Conservation (phyloP, 1,140 invertebrate genomes). For the Drosophila elegans region DNA sequence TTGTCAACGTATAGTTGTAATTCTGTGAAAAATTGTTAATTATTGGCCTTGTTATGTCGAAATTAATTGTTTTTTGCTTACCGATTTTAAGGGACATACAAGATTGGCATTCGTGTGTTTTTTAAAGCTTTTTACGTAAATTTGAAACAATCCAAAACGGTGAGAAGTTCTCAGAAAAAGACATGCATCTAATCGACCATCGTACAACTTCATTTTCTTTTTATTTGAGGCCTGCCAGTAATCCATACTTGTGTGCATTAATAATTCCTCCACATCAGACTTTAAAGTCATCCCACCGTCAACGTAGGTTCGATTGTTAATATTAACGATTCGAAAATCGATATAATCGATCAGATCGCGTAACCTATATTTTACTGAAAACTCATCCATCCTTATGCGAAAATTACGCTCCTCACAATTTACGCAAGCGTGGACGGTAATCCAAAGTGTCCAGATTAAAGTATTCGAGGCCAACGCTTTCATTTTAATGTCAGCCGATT, state of each 20-base stretch:
- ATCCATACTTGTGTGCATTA: slow-evolving; percentile 31
- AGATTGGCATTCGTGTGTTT: slow-evolving; percentile 19
- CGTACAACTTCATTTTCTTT: slow-evolving; percentile 36
- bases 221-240: slow-evolving; percentile 14
- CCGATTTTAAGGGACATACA: slow-evolving; percentile 35
- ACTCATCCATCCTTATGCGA: slow-evolving; percentile 35
- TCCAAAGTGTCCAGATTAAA: slow-evolving; percentile 11
- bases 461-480: slow-evolving; percentile 13
- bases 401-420: slow-evolving; percentile 26
- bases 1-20: slow-evolving; percentile 41
- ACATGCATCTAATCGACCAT: slow-evolving; percentile 37
- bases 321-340: slow-evolving; percentile 12
- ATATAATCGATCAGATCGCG: slow-evolving; percentile 12
- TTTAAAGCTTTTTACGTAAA: slow-evolving; percentile 32
- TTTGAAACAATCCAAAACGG: slow-evolving; percentile 38
- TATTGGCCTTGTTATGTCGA: neutral
- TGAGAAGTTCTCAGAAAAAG: slow-evolving; percentile 35
- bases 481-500: slow-evolving; percentile 5
- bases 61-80: neutral
- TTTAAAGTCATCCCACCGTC: slow-evolving; percentile 15
- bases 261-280: slow-evolving; percentile 10
- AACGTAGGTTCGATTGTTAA: slow-evolving; percentile 27
- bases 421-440: neutral
- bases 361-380: slow-evolving; percentile 14
- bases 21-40: slow-evolving; percentile 13